Evolutionary conservation across 2,113 vertebrate genomes (phyloP), one percentile per base, ranked within the genome.

Genomic region (Otis tarda): DNA sequence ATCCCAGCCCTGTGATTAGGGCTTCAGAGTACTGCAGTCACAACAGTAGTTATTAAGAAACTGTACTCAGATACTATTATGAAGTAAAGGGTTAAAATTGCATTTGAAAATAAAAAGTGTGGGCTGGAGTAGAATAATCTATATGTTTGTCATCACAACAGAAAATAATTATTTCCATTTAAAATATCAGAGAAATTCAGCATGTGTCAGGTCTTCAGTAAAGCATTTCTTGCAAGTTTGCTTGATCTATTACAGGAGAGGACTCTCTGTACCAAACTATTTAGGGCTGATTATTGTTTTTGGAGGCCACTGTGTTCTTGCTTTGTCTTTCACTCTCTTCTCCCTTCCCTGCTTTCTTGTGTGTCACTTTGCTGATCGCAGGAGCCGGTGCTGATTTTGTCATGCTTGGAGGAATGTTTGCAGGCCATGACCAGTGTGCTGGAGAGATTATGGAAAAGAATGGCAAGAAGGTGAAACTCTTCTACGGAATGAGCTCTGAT

Each of bases 401-500:
- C 74, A 99, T 99, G 99, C 98, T 99, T 95, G 99, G 99, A 89
- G 99, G 99, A 52, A 99, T 99, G 99, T 98, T 99, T 52, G 99
- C 99, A 1, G 99, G 99, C n/a, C 99, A 99, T 23, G 99, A 99
- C 14, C 99, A 99, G 96, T 99, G 99, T 93, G 97, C 98, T 1
- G 99, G 99, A 15, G 99, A 99, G 55, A 77, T 99, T 89, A 98
- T 99, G 6, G 99, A 99, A 95, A 99, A 98, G 96, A 98, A 99
- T 1, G 99, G 99, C 61, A 99, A 98, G 97, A 99, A 99, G 88
- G 98, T 99, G 94, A 99, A 99, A 95, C 98, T 99, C 2, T 99
- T 99, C 98, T 99, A 99, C 1, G 99, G 99, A 63, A 99, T 99
- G 99, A 99, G 99, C 97, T 99, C 99, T 0, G 99, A 99, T 81